Base-by-base conservation (phyloP, 2,888 invertebrate species). In the Parnassius glacialis region DNA sequence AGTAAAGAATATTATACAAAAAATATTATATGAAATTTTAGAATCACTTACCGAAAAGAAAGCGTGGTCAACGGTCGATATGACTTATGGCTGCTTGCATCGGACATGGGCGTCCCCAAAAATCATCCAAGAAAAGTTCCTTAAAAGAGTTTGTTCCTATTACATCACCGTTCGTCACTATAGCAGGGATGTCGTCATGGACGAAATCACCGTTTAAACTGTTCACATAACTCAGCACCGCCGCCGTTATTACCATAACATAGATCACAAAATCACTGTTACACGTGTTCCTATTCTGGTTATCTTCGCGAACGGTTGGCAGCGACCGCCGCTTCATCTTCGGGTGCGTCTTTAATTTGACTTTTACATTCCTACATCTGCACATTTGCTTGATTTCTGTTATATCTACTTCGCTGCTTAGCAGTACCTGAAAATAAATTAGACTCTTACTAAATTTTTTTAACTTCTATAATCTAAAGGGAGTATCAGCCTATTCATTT, bases 131-230 rank as follows among this genome's bases (percentile, higher is more conserved):
- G 74, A 96, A 93, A 69, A 96, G 85, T 72, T 94, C 93, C 70
- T 87, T 87, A 74, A 96, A 74, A 5, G 94, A 90, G 62, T 93
- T 94, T 43, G 92, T 85, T 0, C 95, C 96, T 10, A 93, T 89
- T 65, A 97, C 97, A 83, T 97, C 97, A 74, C 93, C 94, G 82
- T 97, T 97, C 64, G 94, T 93, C 74, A 95, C 94, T 61, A 97
- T 94, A 44, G 97, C 97, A 63, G 96, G 96, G 68, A 97, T 94
- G 80, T 97, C 97, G 79, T 97, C 97, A 84, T 97, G 97, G 57
- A 97, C 96, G 75, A 97, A 97, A 78, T 97, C 96, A 52, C 96
- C 96, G 66, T 92, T 92, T 68, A 96, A 87, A 57, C 95, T 95
- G 86, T 96, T 96, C 65, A 94, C 83, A 81, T 96, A 96, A 79